Conservation (phyloP, 2,888 invertebrate species). For the Hirtodrosophila duncani region DNA sequence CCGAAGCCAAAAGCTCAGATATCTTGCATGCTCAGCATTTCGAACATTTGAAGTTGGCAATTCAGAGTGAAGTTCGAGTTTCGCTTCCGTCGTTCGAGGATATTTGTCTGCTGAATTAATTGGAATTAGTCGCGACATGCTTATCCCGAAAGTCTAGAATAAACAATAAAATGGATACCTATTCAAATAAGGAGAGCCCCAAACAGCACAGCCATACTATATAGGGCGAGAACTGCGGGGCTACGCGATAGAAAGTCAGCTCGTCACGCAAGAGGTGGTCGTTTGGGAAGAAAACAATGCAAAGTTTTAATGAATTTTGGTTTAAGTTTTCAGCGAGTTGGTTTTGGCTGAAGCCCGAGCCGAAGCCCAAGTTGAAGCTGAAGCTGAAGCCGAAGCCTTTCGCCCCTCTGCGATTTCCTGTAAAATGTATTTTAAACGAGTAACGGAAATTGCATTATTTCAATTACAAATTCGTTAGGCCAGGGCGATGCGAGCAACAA, state of each 20-base stretch:
- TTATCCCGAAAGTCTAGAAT: slow-evolving; percentile 71
- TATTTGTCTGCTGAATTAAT: slow-evolving; percentile 74
- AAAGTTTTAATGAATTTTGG: slow-evolving; percentile 73
- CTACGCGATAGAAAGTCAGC: slow-evolving; percentile 3
- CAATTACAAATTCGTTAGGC: slow-evolving; percentile 70
- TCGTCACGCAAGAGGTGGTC: slow-evolving; percentile 26
- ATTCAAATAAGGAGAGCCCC: slow-evolving; percentile 62
- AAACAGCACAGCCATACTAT: slow-evolving; percentile 30
- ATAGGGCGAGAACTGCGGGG: slow-evolving; percentile 1
- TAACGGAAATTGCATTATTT: slow-evolving; percentile 72
- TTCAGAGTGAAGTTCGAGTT: slow-evolving; percentile 34
- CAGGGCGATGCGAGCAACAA: slow-evolving; percentile 1
- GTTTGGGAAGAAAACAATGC: slow-evolving; percentile 56
- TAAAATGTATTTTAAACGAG: slow-evolving; percentile 72
- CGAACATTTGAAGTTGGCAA: slow-evolving; percentile 29
- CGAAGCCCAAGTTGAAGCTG: slow-evolving; percentile 22
- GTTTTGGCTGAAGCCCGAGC: slow-evolving; percentile 3
- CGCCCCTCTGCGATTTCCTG: slow-evolving; percentile 69
- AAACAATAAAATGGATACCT: slow-evolving; percentile 72
- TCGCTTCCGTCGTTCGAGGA: slow-evolving; percentile 61
- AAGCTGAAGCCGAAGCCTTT: slow-evolving; percentile 19
- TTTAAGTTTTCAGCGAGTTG: slow-evolving; percentile 67
- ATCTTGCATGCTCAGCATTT: slow-evolving; percentile 59
- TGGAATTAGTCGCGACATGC: slow-evolving; percentile 75
- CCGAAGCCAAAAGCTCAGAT: slow-evolving; percentile 47